These are phyloP conservation scores for Labrus mixtus DNA, from an alignment of 2,113 vertebrate species.

Conservation along the genomic window DNA sequence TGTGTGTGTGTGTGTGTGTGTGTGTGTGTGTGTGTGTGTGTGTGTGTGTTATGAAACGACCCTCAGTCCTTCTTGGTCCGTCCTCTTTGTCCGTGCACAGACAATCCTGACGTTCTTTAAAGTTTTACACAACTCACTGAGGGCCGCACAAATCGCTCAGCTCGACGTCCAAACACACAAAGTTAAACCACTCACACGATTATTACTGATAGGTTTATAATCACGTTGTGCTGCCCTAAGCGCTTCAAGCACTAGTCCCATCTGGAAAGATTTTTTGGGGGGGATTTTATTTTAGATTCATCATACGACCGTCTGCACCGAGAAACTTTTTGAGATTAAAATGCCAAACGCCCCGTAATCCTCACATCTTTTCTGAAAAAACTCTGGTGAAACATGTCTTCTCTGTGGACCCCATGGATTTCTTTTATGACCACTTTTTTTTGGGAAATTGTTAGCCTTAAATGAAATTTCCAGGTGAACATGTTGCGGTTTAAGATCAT, in stretches of 20 bases:
- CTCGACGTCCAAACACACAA: not conserved
- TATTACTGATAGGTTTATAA: conserved; percentile 1
- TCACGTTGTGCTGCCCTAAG: conserved; percentile 21
- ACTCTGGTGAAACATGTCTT: conserved; percentile 1
- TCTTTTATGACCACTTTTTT: not conserved
- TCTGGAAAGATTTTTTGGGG: conserved; percentile 34
- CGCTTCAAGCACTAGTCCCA: conserved; percentile 23
- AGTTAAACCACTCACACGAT: conserved; percentile 18
- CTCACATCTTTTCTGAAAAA: conserved; percentile 23
- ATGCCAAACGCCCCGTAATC: not conserved
- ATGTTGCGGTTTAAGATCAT: conserved; percentile 33
- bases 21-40: not conserved
- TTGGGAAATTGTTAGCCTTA: conserved; percentile 20
- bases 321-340: conserved; percentile 6
- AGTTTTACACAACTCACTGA: not conserved
- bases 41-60: conserved; percentile 8
- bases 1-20: not conserved
- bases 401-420: not conserved
- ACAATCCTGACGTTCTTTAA: not conserved
- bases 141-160: not conserved
- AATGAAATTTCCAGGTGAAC: conserved; percentile 26
- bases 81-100: not conserved
- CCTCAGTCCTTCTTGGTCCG: not conserved
- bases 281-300: conserved; percentile 23
- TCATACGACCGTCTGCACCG: conserved; percentile 1